Evolutionary conservation across 2,888 invertebrate species (phyloP), one percentile per base, ranked within the genome.

Genomic region (Holacanthella duospinosa): DNA sequence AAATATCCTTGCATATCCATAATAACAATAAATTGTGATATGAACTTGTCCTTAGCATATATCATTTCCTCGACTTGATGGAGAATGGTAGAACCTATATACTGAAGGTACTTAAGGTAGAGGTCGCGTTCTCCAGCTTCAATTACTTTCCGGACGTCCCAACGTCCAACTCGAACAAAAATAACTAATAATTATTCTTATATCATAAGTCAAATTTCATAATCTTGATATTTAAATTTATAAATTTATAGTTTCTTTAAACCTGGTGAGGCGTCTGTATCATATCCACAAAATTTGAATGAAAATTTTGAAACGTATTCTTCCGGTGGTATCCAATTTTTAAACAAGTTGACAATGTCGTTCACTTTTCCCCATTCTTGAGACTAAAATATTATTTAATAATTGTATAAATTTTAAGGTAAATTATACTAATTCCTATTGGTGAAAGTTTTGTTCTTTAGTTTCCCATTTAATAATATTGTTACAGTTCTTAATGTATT

Each of bases 101-200:
- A 48, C 2, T 55, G 56, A 43, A 60, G 54, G 57, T 63, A 63
- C 9, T 44, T 59, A 21, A 63, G 43, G 27, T 62, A 65, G 25
- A 66, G 67, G 1, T 64, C 56, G 16, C 58, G 59, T 25, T 66
- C 54, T 1, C 69, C 69, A 4, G 59, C 61, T 25, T 65, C 67
- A 24, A 69, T 57, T 60, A 69, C 63, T 44, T 64, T 61, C 16
- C 69, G 60, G 3, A 69, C 62, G 36, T 71, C 66, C 71, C 71
- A 71, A 12, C 44, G 55, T 6, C 70, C 70, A 25, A 66, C 62
- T 25, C 66, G 68, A 9, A 48, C n/a, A 48, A n/a, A n/a, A 4
- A n/a, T 16, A 4, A 48, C 48, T 48, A 48, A 36, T 9, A 9
- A 36, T n/a, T n/a, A n/a, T n/a, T n/a, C n/a, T n/a, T n/a, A n/a